Evolutionary conservation across 2,113 vertebrate species (phyloP), one percentile per base, ranked within the genome.

Genomic region (Progne subis): DNA sequence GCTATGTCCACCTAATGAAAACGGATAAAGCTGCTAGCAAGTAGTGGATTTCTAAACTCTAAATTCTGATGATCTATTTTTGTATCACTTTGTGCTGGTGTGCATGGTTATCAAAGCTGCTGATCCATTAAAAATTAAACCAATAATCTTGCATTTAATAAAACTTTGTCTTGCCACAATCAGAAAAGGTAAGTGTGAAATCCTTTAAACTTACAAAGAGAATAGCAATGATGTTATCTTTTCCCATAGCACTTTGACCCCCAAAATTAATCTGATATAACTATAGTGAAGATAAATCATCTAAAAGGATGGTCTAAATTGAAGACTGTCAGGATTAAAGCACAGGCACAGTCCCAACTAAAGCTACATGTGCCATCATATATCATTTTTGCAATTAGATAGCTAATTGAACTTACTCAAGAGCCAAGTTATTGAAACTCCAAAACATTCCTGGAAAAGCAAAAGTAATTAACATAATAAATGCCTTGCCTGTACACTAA

Each of bases 361-460:
- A 83, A 93, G 52, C 34, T 83, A n/a, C 34, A 46, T 43, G 39
- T 79, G 71, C 90, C 79, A 82, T 76, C 71, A 88, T 70, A 55
- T 25, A 74, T 94, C 3, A 92, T 86, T 94, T 94, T 87, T 91
- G 65, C 67, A 95, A 87, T 95, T 95, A 95, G 89, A 80, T 65
- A 87, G 65, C 49, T 96, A 95, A 89, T 72, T 92, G 78, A 92
- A 92, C 49, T 96, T 91, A 82, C 41, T 95, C 56, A 82, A 79
- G 89, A 92, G 75, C 57, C 74, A 89, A 82, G 55, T 72, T 89
- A 85, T 46, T 79, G 71, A 91, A 92, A 90, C 84, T 87, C 70
- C 50, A 92, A 85, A 92, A 76, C 19, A 60, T 71, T 74, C 74
- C 3, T 50, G 79, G 28, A 59, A 93, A 95, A 92, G 64, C n/a